These are phyloP conservation scores for Osmerus mordax DNA, from an alignment of 2,113 vertebrate species.

Conservation along the genomic window DNA sequence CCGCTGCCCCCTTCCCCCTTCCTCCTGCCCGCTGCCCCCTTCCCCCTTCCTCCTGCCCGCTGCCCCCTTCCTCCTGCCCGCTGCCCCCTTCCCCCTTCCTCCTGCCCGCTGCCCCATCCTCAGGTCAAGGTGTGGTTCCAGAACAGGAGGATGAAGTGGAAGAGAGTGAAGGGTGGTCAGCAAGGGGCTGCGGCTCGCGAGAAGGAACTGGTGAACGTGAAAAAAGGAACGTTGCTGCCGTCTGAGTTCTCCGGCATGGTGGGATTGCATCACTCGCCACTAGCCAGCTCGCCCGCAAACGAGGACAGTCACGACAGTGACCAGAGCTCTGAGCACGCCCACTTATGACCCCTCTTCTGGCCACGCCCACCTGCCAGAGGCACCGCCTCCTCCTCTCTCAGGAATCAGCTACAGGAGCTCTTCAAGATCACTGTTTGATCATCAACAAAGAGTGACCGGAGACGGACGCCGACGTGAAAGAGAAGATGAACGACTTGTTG, in stretches of 20 bases:
- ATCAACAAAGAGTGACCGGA: conserved; percentile 57
- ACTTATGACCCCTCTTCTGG: conserved; percentile 76
- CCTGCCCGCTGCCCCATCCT: neutral
- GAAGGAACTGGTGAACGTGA: conserved; percentile 88
- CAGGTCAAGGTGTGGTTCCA: conserved; percentile 94
- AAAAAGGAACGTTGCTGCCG: conserved; percentile 84
- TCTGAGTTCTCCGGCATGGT: conserved; percentile 84
- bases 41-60: neutral
- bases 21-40: neutral
- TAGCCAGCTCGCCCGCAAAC: conserved; percentile 79
- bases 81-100: neutral
- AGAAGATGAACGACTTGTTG: neutral
- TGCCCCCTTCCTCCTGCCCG: neutral
- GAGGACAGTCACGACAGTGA: conserved; percentile 88
- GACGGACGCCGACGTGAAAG: conserved; percentile 18
- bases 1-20: neutral
- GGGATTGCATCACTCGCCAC: conserved; percentile 73
- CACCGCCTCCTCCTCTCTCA: conserved; percentile 71
- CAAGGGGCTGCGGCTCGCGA: conserved; percentile 84
- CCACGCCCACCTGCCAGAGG: conserved; percentile 48
- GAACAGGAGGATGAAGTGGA: conserved; percentile 91
- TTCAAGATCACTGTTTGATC: conserved; percentile 62
- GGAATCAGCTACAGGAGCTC: conserved; percentile 69
- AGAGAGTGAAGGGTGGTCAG: conserved; percentile 87
- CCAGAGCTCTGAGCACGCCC: conserved; percentile 85